Base-by-base conservation (phyloP, 1,140 invertebrate genomes). In the Samia ricini region DNA sequence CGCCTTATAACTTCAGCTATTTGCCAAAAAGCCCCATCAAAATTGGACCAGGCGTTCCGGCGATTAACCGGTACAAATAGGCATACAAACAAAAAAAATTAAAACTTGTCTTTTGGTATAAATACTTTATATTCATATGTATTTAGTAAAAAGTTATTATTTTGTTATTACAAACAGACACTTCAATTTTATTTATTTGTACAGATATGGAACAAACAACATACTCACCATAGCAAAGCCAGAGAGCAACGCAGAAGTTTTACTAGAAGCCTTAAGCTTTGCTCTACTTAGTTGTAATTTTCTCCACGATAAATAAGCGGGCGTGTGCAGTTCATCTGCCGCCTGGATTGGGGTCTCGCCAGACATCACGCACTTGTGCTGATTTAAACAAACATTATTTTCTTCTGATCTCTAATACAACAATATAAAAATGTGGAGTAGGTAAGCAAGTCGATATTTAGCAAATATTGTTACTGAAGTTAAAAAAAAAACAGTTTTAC, bases 241-340 rank as follows among this genome's bases (percentile, higher is more conserved):
- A 18, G 98, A 97, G 1, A 99, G 92, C 7, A 99, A 90, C 0
- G 98, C 98, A 6, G 98, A 99, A 6, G 98, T 99, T 86, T 98
- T 96, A 83, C 97, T 98, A 19, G 97, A 98, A 0, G 98, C 98
- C 90, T 99, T 99, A 55, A 99, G 93, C 86, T 99, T 99, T 2
- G 98, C 98, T 70, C 96, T 92, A 76, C 97, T 98, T 15, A 99
- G 92, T 73, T 98, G 97, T 0, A 99, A 90, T 83, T 97, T 97
- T 63, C 97, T 92, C 98, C 97, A 98, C 49, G 96, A 96, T 24
- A 97, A 90, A 81, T 96, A 96, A 19, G 94, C 94, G 18, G 95
- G 95, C 1, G 95, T 96, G 72, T 96, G 95, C n/a, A 96, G 91
- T 20, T 76, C 83, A 57, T 88, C 85, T 4, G 73, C 84, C 1